A percentile compares a stretch with the other conserved stretches of the same genome.
These are phyloP conservation scores for Pterocles burchelli DNA, from an alignment of 2,113 vertebrate genomes.

Conservation along the genomic window DNA sequence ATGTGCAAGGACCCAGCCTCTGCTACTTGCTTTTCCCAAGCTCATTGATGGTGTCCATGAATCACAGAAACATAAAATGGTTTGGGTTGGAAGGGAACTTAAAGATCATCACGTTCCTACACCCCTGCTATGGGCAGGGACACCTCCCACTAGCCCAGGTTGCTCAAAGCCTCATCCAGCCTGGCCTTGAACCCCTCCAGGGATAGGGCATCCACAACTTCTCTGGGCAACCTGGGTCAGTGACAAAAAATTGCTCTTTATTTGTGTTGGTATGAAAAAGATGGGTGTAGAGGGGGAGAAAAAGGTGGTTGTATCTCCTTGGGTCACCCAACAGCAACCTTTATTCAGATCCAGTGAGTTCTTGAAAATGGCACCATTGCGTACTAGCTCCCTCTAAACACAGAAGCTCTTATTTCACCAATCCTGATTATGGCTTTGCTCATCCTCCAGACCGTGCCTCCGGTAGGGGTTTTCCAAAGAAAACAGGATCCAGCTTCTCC, in stretches of 20 bases:
- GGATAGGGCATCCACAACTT: too few relatives aligned
- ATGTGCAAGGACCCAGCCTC: accelerated
- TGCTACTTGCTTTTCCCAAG: accelerated
- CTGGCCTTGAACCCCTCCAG: too few relatives aligned
- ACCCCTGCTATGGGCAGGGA: too few relatives aligned
- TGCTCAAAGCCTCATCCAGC: too few relatives aligned
- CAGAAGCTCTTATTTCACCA: neutral
- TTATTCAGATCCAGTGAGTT: neutral
- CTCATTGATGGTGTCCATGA: accelerated
- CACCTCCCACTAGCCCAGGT: too few relatives aligned
- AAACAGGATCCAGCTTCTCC: conserved; percentile 47
- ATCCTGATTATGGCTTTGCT: neutral
- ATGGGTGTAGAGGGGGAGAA: accelerated
- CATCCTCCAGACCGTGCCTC: conserved; percentile 7
- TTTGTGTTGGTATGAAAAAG: accelerated
- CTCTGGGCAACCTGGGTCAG: too few relatives aligned
- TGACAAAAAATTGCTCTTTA: neutral
- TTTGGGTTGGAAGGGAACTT: too few relatives aligned
- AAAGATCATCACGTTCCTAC: too few relatives aligned
- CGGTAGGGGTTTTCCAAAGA: neutral
- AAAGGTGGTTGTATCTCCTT: neutral
- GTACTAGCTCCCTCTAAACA: accelerated
- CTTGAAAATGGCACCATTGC: accelerated
- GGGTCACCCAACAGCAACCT: accelerated
- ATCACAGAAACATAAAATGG: too few relatives aligned